Evolutionary conservation across 2,888 invertebrate species (phyloP), one percentile per base, ranked within the genome.

Genomic region (Dinocampus coccinellae): DNA sequence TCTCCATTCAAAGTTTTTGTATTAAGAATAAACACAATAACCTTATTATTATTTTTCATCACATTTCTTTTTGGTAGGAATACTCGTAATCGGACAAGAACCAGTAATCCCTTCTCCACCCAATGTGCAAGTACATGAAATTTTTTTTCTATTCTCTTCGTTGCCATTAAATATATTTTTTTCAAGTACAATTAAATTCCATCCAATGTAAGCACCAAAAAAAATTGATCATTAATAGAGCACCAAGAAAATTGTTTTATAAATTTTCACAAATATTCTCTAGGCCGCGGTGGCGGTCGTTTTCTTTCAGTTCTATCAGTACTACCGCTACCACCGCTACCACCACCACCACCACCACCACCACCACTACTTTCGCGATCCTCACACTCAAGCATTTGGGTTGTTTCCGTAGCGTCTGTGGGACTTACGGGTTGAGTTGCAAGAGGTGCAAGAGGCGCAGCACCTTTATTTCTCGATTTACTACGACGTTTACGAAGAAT

Each of bases 401-500:
- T 89, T 22, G 90, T 90, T 80, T 90, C 90, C 75, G 91, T 91
- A n/a, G 91, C 88, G 68, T 90, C 90, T 75, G 89, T 88, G 13
- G 89, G 88, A 72, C 88, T 88, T 34, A 88, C 84, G 77, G 85
- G 88, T 74, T 88, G 91, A 78, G 88, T 89, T 78, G 90, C 90
- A 86, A 92, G 86, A 79, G 87, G 88, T 73, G 86, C 89, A 76
- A 83, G 84, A 73, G 88, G 90, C 74, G 89, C 90, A 53, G 87
- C 88, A 42, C 88, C 88, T 75, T 89, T 89, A 73, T 88, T 90
- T 78, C 91, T 88, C 82, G 91, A 91, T 88, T 92, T 92, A 81
- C 91, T 91, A 76, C 91, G 89, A 77, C 91, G 89, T 83, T 91
- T 91, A 74, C 88, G 81, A n/a, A 88, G 80, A 39, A 88, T 85